These are phyloP conservation scores for Silurus glanis DNA, from an alignment of 2,113 vertebrate genomes.

Conservation along the genomic window DNA sequence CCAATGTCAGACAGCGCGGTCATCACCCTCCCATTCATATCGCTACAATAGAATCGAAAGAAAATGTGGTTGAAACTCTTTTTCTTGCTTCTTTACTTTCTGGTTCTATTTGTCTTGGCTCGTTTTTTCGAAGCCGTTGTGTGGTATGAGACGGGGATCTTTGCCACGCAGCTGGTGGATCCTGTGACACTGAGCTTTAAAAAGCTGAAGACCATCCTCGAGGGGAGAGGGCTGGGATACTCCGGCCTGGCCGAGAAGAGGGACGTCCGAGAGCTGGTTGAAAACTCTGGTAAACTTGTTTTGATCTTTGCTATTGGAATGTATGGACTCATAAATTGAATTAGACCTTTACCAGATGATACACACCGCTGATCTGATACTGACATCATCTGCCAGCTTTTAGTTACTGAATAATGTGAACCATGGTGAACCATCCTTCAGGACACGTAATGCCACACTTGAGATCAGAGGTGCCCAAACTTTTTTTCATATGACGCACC, in stretches of 20 bases:
- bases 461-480: not conserved
- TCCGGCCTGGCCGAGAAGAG: conserved; percentile 88
- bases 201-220: conserved; percentile 90
- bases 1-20: conserved; percentile 18
- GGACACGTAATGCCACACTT: not conserved
- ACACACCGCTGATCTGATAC: not conserved
- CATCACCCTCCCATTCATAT: not conserved
- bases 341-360: not conserved
- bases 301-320: not conserved
- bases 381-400: not conserved
- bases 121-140: conserved; percentile 91
- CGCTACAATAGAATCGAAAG: not conserved
- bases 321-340: not conserved
- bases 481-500: too few species aligned
- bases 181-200: conserved; percentile 89
- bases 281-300: conserved; percentile 82
- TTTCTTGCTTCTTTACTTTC: conserved; percentile 90
- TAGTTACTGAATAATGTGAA: not conserved
- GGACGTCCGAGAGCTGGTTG: conserved; percentile 88
- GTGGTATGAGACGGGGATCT: conserved; percentile 93
- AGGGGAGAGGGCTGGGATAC: conserved; percentile 88
- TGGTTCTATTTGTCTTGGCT: conserved; percentile 87
- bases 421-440: not conserved
- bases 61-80: conserved; percentile 96
- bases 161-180: conserved; percentile 92